A percentile compares a stretch with the other conserved stretches of the same genome.
These are phyloP conservation scores for Lepidurus packardi DNA, from an alignment of 1,140 invertebrate species.

Conservation along the genomic window DNA sequence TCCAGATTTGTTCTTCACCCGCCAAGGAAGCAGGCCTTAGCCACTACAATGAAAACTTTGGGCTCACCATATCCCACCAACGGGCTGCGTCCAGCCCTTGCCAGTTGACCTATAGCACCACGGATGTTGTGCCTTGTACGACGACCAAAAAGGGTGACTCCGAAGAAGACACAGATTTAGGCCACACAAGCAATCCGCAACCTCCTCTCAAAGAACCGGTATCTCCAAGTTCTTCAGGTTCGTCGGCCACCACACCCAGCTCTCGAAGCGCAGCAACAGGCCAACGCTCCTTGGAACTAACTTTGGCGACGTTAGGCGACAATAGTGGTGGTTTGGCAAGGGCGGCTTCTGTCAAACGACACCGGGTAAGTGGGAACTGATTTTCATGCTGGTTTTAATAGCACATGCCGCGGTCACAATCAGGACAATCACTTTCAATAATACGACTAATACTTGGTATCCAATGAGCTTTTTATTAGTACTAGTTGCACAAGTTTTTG, in stretches of 20 bases:
- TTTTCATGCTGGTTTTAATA: not conserved
- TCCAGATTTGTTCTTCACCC: slow-evolving; percentile 33
- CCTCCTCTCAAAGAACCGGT: not conserved
- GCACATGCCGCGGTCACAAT: not conserved
- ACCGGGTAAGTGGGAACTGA: slow-evolving; percentile 36
- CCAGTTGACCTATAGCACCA: slow-evolving; percentile 49
- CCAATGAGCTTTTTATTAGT: not conserved
- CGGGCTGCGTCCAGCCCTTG: slow-evolving; percentile 71
- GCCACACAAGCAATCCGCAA: not conserved
- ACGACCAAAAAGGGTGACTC: not conserved
- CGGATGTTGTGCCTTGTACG: not conserved
- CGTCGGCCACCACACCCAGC: not conserved
- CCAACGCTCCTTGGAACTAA: slow-evolving; percentile 11
- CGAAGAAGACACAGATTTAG: slow-evolving; percentile 1
- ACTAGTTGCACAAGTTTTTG: not conserved
- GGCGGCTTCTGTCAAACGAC: slow-evolving; percentile 37
- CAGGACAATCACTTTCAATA: not conserved
- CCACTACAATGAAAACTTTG: slow-evolving; percentile 39
- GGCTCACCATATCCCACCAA: slow-evolving; percentile 55
- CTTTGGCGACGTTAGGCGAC: not conserved
- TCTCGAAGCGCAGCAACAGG: not conserved
- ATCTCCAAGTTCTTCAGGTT: slow-evolving; percentile 17
- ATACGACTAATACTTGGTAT: not conserved
- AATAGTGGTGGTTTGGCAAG: slow-evolving; percentile 1
- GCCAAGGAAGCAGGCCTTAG: slow-evolving; percentile 39